A percentile compares a stretch with the other conserved stretches of the same genome.
phyloP scores from a whole-genome alignment of 2,113 vertebrate species.

The Cyphomyrus discorhynchus region DNA sequence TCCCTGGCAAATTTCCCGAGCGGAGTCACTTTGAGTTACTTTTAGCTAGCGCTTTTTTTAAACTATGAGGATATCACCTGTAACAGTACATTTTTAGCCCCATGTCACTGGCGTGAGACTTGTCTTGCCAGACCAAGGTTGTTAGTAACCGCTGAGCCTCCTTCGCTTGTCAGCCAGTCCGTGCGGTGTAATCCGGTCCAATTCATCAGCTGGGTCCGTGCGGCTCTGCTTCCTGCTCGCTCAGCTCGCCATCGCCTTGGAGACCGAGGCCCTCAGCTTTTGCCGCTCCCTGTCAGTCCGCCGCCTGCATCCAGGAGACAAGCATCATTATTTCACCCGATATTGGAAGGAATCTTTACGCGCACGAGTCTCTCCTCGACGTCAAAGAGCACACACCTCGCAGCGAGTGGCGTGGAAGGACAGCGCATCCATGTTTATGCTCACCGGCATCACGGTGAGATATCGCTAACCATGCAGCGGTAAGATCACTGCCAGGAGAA shows the following conservation, averaged over 20 bases:
- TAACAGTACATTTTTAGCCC: neutral
- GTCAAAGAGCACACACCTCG: neutral
- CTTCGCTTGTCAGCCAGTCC: slow-evolving; percentile 12
- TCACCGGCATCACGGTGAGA: neutral
- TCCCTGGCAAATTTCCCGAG: neutral
- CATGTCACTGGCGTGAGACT: neutral
- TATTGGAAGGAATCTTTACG: neutral
- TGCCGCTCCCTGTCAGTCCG: neutral
- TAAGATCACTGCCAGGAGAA: neutral
- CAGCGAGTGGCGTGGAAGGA: neutral
- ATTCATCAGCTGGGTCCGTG: slow-evolving; percentile 7
- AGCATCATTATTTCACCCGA: neutral
- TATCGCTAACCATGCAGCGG: neutral
- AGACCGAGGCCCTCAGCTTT: neutral
- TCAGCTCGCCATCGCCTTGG: neutral
- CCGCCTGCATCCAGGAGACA: neutral
- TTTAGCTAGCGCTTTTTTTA: neutral
- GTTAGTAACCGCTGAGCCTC: slow-evolving; percentile 4
- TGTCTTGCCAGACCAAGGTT: slow-evolving; percentile 3
- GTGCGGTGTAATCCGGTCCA: slow-evolving; percentile 7
- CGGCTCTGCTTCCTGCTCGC: slow-evolving; percentile 9
- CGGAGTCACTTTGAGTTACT: neutral
- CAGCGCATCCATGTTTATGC: neutral
- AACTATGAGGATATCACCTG: neutral
- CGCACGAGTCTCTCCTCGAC: neutral